Conservation (phyloP, 2,113 vertebrate species). For the Piprites chloris region DNA sequence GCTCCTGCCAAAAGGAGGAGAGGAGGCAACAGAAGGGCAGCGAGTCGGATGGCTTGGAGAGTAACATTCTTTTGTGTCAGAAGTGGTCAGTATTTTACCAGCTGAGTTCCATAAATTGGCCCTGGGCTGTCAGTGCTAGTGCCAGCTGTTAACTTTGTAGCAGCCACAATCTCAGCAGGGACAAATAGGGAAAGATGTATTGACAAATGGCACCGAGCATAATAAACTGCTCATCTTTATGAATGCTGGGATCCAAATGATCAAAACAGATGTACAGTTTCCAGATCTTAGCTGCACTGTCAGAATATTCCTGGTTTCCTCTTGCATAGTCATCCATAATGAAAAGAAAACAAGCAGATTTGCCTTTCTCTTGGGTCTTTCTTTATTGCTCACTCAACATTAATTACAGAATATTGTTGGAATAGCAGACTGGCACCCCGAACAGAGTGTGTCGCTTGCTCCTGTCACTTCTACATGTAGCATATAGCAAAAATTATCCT, state of each 20-base stretch:
- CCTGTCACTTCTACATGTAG: background rate
- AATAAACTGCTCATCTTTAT: slow-evolving; percentile 67
- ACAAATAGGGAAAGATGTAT: slow-evolving; percentile 66
- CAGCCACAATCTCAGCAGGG: slow-evolving; percentile 67
- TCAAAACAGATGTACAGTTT: slow-evolving; percentile 71
- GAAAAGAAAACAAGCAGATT: slow-evolving; percentile 69
- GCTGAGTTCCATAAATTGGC: slow-evolving; percentile 66
- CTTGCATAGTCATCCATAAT: slow-evolving; percentile 60
- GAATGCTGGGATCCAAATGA: slow-evolving; percentile 68
- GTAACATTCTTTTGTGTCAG: slow-evolving; percentile 34
- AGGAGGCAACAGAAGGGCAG: slow-evolving; percentile 50
- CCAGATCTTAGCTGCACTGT: slow-evolving; percentile 65
- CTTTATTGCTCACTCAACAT: slow-evolving; percentile 68
- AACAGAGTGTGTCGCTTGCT: background rate
- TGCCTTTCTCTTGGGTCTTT: slow-evolving; percentile 64
- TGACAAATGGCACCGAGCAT: slow-evolving; percentile 69
- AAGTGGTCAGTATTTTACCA: slow-evolving; percentile 64
- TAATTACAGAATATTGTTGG: slow-evolving; percentile 66
- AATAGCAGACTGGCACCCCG: slow-evolving; percentile 51
- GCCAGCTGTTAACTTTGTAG: slow-evolving; percentile 69
- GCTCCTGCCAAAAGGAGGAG: slow-evolving; percentile 12
- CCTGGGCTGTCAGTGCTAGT: slow-evolving; percentile 40
- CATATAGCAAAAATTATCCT: slow-evolving; percentile 12
- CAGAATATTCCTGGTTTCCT: slow-evolving; percentile 60
- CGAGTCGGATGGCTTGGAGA: background rate